phyloP scores from a whole-genome alignment of 2,888 invertebrate species.

The Eilema caniola region DNA sequence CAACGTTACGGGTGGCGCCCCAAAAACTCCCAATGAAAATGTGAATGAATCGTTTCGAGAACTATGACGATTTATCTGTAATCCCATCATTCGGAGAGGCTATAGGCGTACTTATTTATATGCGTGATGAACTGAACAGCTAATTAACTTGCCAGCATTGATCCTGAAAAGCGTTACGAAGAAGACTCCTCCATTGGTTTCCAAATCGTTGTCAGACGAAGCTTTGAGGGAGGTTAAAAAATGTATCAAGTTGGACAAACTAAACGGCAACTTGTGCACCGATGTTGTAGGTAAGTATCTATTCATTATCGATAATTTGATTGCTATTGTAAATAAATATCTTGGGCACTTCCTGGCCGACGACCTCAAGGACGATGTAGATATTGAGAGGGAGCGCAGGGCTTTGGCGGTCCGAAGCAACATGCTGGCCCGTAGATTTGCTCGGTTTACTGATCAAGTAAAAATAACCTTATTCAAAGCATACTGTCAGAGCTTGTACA shows the following conservation, averaged over 20 bases:
- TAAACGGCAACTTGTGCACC: conserved; percentile 65
- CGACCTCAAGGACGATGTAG: too few relatives aligned
- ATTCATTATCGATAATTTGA: too few relatives aligned
- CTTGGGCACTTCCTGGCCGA: too few relatives aligned
- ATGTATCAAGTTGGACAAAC: conserved; percentile 67
- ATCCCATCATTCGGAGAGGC: background rate
- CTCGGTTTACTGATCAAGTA: too few relatives aligned
- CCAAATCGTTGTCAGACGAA: conserved; percentile 76
- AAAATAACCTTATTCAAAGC: too few relatives aligned
- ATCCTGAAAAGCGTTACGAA: conserved; percentile 61
- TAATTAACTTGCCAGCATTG: conserved; percentile 61
- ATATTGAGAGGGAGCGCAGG: too few relatives aligned
- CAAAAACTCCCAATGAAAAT: too few relatives aligned
- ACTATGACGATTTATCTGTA: background rate
- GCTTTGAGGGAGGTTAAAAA: conserved; percentile 70
- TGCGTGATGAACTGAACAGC: background rate
- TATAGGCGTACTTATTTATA: background rate
- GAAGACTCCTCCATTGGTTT: conserved; percentile 61
- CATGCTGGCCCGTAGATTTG: too few relatives aligned
- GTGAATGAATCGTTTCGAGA: background rate
- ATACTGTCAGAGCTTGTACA: too few relatives aligned
- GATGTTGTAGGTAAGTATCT: conserved; percentile 58
- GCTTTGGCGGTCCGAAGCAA: too few relatives aligned
- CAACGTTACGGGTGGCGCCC: too few relatives aligned
- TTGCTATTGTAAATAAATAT: too few relatives aligned